These are phyloP conservation scores for Saccostrea cuccullata DNA, from an alignment of 1,140 invertebrate genomes.

Conservation along the genomic window DNA sequence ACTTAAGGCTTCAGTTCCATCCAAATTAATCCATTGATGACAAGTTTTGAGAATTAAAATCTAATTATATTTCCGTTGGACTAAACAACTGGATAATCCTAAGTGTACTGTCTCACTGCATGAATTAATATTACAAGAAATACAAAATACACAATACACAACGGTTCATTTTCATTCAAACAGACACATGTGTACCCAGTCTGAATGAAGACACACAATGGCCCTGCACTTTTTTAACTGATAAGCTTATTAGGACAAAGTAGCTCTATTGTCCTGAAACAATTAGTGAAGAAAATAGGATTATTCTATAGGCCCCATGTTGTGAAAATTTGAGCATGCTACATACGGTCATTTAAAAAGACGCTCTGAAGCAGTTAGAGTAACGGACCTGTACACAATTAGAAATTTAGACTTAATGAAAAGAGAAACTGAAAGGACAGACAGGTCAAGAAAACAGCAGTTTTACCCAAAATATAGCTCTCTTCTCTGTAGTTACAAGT, in stretches of 20 bases:
- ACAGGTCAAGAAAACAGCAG: too few relatives aligned
- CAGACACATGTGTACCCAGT: constrained; percentile 31
- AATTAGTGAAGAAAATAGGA: constrained; percentile 38
- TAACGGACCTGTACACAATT: neutral
- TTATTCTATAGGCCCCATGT: constrained; percentile 35
- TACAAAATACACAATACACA: neutral
- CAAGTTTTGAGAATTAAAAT: neutral
- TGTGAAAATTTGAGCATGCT: constrained; percentile 12
- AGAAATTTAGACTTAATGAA: neutral
- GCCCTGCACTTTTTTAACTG: constrained; percentile 32
- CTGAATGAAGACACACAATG: constrained; percentile 21
- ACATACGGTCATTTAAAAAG: constrained; percentile 24
- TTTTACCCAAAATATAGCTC: too few relatives aligned
- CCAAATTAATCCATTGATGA: neutral
- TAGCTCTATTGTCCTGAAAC: constrained; percentile 28
- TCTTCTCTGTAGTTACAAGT: too few relatives aligned
- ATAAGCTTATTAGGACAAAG: constrained; percentile 37
- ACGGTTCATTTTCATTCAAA: constrained; percentile 31
- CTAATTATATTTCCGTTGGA: constrained; percentile 27
- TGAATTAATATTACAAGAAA: neutral
- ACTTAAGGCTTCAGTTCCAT: neutral
- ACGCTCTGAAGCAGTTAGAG: constrained; percentile 3
- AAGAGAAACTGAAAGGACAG: neutral
- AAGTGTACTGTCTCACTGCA: neutral
- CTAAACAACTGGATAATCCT: constrained; percentile 28